A percentile compares a stretch with the other conserved stretches of the same genome.
Evolutionary conservation across 2,113 vertebrate genomes (phyloP).

Genomic region (Clarias magur): DNA sequence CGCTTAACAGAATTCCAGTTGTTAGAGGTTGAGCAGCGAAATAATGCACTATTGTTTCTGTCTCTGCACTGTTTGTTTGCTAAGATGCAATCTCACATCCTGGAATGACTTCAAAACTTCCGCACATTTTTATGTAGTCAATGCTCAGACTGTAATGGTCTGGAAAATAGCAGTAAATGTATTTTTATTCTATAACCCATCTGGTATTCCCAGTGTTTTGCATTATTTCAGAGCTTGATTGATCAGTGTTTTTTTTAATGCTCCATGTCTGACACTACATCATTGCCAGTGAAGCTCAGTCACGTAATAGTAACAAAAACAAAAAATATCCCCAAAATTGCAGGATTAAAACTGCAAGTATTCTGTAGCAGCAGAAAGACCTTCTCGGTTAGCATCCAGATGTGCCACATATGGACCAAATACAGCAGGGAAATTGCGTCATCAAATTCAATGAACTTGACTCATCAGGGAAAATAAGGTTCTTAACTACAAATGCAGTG

Average conservation of each 20-base stretch:
- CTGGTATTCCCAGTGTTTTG: constrained; percentile 37
- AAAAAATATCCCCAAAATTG: constrained; percentile 27
- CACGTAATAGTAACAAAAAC: constrained; percentile 10
- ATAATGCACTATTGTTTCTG: constrained; percentile 62
- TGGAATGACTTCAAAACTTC: constrained; percentile 60
- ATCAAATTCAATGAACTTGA: constrained; percentile 59
- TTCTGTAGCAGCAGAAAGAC: constrained; percentile 46
- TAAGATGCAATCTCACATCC: constrained; percentile 57
- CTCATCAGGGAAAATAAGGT: constrained; percentile 59
- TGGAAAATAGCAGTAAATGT: constrained; percentile 58
- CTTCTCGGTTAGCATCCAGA: constrained; percentile 66
- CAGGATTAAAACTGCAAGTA: constrained; percentile 34
- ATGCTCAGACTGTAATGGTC: constrained; percentile 54
- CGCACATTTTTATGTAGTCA: constrained; percentile 56
- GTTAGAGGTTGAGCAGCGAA: constrained; percentile 52
- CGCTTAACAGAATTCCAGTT: constrained; percentile 48
- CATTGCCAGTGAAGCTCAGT: neutral
- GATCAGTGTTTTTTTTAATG: constrained; percentile 48
- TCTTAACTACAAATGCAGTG: constrained; percentile 31
- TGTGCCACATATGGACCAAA: constrained; percentile 64
- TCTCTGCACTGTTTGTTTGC: constrained; percentile 50
- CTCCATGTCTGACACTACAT: constrained; percentile 28
- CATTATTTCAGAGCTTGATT: constrained; percentile 6
- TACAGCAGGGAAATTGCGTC: constrained; percentile 58
- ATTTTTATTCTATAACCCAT: constrained; percentile 54